Base-by-base conservation (phyloP, 1,140 invertebrate genomes). In the Panagrolaimus sp. region DNA sequence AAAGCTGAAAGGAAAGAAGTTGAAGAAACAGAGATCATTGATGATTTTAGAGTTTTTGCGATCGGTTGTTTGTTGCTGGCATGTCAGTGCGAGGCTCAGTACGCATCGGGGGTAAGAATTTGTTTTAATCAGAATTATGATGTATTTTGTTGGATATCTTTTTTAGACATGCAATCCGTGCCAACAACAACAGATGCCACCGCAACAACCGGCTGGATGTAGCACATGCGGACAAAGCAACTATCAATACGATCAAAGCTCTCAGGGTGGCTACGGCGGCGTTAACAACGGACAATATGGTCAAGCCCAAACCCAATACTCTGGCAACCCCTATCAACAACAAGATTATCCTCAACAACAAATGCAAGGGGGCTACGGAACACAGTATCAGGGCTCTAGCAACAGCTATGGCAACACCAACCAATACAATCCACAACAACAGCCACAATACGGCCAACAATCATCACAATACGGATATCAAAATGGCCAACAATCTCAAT, bases 21-120 rank as follows among this genome's bases (percentile, higher is more conserved):
- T 53, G 16, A 23, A 23, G n/a, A n/a, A 25, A 53, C 8, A 38
- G 7, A 38, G 31, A 38, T 38, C 31, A 38, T 2, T 38, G 31
- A 57, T 57, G 51, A 25, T 57, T 57, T 25, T 57, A 57, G 51
- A 20, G 51, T 57, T 20, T 27, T 57, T 57, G 51, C 51, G 27
- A 25, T 27, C 51, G 51, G 20, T 57, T 57, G 51, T 57, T 20
- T 57, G 51, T 16, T 57, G 51, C 51, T 57, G 20, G 20, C n/a
- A 11, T 11, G 20, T 27, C 9, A 9, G 11, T 20, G 20, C 20
- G 11, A 11, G 27, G 51, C 51, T n/a, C 51, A 57, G 20, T 57
- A 57, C n/a, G 20, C 20, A 23, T 20, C 14, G 20, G 20, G 20
- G 9, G 51, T 57, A 25, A 57, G 51, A 25, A 20, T 25, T 1